Conservation (phyloP, 2,113 vertebrate genomes). For the Theropithecus gelada region DNA sequence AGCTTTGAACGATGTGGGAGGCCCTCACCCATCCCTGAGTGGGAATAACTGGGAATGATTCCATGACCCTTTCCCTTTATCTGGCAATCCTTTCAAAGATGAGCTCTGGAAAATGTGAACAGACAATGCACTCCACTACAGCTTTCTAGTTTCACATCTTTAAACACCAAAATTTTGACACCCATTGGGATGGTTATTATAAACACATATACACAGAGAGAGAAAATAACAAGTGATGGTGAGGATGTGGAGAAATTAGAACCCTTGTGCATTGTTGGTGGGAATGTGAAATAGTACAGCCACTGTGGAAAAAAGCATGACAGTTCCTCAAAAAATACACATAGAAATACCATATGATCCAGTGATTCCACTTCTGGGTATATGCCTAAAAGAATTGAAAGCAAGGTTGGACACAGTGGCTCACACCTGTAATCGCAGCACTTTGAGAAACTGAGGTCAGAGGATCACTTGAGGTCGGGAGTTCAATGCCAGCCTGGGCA, state of each 20-base stretch:
- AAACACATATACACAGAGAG: neutral
- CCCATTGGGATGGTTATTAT: neutral
- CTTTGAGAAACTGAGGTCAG: no score
- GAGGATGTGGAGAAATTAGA: neutral
- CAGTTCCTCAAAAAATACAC: neutral
- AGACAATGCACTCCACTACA: neutral
- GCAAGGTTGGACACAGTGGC: no score
- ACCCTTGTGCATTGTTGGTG: neutral
- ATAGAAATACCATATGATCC: neutral
- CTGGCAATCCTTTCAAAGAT: neutral
- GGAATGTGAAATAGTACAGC: neutral
- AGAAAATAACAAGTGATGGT: neutral
- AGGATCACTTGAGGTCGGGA: no score
- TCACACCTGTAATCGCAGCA: no score
- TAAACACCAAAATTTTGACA: slow-evolving; percentile 3
- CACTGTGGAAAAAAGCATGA: neutral
- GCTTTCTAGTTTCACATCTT: neutral
- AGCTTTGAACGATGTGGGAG: neutral
- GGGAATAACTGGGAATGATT: neutral
- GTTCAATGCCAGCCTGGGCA: no score
- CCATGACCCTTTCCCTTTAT: neutral
- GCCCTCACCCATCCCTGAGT: neutral
- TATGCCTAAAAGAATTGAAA: neutral
- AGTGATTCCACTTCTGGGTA: neutral
- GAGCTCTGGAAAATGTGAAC: neutral